phyloP scores from a whole-genome alignment of 2,888 invertebrate species.

The Tiliacea citrago region DNA sequence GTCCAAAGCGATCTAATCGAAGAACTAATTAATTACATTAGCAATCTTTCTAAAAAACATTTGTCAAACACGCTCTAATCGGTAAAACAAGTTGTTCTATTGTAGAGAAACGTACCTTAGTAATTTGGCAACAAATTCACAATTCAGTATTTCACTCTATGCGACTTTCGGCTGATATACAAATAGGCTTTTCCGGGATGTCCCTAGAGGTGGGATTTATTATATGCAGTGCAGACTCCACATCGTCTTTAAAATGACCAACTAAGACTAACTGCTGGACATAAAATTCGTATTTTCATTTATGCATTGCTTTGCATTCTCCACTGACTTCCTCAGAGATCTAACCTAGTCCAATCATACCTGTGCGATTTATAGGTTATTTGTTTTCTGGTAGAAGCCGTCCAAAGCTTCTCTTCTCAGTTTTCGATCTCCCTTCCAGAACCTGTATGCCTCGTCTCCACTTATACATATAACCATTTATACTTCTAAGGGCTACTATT shows the following conservation, averaged over 20 bases:
- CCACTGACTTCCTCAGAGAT: not conserved
- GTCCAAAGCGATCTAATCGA: constrained; percentile 28
- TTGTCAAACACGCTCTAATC: not conserved
- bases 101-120: not conserved
- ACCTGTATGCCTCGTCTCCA: not conserved
- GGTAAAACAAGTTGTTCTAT: not conserved
- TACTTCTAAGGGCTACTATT: not conserved
- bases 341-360: not conserved
- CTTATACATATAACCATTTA: not conserved
- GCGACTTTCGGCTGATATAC: not conserved
- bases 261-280: not conserved
- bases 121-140: not conserved
- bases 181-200: not conserved
- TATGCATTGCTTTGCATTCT: not conserved
- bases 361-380: not conserved
- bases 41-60: not conserved
- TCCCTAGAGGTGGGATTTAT: not conserved
- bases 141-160: not conserved
- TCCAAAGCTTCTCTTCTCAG: not conserved
- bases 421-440: not conserved
- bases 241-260: not conserved
- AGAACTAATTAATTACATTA: constrained; percentile 14
- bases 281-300: no score
- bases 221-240: not conserved
- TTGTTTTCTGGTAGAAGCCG: not conserved